Evolutionary conservation across 2,888 invertebrate species (phyloP).

Genomic region (Argyresthia albistria): DNA sequence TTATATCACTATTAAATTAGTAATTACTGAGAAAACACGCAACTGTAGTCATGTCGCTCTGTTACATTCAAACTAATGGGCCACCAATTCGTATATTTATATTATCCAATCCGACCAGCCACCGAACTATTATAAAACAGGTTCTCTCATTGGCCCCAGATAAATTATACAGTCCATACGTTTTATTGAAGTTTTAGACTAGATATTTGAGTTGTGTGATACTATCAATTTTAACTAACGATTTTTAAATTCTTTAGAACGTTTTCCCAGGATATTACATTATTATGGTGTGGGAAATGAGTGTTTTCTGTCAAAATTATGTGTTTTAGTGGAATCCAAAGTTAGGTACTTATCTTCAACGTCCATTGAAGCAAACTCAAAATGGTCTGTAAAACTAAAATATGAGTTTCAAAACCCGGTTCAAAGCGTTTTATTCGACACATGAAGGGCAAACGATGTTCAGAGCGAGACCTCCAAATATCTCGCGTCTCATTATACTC

Average conservation of each 20-base stretch:
- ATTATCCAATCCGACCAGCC: slow-evolving; percentile 14
- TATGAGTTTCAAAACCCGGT: slow-evolving; percentile 8
- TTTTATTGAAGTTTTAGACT: slow-evolving; percentile 46
- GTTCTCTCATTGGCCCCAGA: slow-evolving; percentile 35
- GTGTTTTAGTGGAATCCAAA: too few relatives aligned
- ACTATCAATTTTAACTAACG: neutral
- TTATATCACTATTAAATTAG: slow-evolving; percentile 30
- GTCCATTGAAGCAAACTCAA: too few relatives aligned
- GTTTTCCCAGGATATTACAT: too few relatives aligned
- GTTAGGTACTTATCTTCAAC: too few relatives aligned
- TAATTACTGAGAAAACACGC: slow-evolving; percentile 38
- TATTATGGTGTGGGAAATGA: too few relatives aligned
- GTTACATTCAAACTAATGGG: slow-evolving; percentile 59
- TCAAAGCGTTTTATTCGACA: neutral
- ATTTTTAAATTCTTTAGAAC: too few relatives aligned
- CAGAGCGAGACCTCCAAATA: too few relatives aligned
- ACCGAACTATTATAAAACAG: slow-evolving; percentile 34
- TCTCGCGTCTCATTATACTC: too few relatives aligned
- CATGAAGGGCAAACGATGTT: too few relatives aligned
- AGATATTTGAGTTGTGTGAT: slow-evolving; percentile 16
- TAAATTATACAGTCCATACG: slow-evolving; percentile 57
- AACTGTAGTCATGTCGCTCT: slow-evolving; percentile 35
- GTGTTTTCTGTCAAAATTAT: too few relatives aligned
- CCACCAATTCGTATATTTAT: slow-evolving; percentile 35
- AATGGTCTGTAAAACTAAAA: too few relatives aligned